Conservation (phyloP, 2,888 invertebrate genomes). For the Plebejus anna region DNA sequence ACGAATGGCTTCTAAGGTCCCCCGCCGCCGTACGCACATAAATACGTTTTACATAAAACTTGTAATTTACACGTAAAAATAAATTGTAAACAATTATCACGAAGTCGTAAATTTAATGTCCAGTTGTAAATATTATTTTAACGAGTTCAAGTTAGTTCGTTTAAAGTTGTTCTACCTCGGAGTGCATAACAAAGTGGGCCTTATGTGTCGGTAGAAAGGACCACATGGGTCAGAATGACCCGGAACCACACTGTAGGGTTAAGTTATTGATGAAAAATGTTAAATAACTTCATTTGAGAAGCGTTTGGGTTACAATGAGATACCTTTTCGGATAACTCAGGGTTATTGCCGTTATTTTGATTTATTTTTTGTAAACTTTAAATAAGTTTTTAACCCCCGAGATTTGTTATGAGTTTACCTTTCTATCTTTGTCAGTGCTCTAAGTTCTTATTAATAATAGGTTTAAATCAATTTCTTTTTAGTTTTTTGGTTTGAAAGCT, state of each 20-base stretch:
- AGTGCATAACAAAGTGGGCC: not conserved
- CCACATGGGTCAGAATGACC: not conserved
- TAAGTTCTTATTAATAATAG: too few relatives aligned
- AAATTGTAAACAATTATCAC: conserved; percentile 23
- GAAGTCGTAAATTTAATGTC: conserved; percentile 13
- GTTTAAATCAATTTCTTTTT: too few relatives aligned
- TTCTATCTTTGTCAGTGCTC: too few relatives aligned
- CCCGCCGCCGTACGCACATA: conserved; percentile 11
- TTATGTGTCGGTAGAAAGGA: not conserved
- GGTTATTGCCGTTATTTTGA: not conserved
- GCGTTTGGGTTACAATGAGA: not conserved
- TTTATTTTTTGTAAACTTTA: too few relatives aligned
- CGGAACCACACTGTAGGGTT: not conserved
- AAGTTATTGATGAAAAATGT: conserved; percentile 8
- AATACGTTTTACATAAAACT: conserved; percentile 22
- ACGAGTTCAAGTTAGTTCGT: conserved; percentile 21
- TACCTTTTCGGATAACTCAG: not conserved
- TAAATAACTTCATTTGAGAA: conserved; percentile 13
- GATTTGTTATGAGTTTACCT: too few relatives aligned
- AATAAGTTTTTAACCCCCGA: too few relatives aligned
- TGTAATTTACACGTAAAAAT: conserved; percentile 21
- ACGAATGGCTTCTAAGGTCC: not conserved
- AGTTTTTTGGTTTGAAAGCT: too few relatives aligned
- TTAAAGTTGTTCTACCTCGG: not conserved
- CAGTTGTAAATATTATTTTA: conserved; percentile 25